Conservation (phyloP, 2,888 invertebrate genomes). For the Drosophila hamatofila region DNA sequence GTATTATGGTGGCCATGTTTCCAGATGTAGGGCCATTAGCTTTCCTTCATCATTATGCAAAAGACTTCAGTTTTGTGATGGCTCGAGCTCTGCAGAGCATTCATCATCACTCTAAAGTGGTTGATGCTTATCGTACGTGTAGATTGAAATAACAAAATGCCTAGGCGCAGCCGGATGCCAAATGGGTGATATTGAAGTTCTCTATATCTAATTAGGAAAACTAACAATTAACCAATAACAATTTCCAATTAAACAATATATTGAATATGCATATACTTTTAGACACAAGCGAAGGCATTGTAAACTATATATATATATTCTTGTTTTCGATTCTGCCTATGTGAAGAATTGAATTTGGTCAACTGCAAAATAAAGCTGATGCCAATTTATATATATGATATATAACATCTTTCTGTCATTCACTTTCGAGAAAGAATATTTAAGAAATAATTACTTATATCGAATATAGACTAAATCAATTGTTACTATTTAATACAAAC, state of each 20-base stretch:
- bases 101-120: conserved; percentile 31
- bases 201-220: background rate
- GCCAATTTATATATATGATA: too few species aligned
- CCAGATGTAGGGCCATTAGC: conserved; percentile 70
- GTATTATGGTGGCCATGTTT: conserved; percentile 71
- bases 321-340: too few species aligned
- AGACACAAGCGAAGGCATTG: too few species aligned
- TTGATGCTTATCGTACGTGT: conserved; percentile 40
- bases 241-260: background rate
- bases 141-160: conserved; percentile 39
- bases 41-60: conserved; percentile 57
- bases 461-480: too few species aligned
- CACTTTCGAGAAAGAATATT: too few species aligned
- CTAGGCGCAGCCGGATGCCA: background rate
- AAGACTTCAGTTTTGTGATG: conserved; percentile 31
- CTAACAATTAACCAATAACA: background rate
- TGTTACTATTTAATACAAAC: background rate
- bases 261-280: too few species aligned
- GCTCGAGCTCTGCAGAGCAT: conserved; percentile 14
- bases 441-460: too few species aligned
- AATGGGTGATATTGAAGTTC: background rate
- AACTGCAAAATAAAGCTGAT: too few species aligned
- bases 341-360: too few species aligned
- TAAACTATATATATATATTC: background rate
- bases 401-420: too few species aligned